These are phyloP conservation scores for Calosoma granatense DNA, from an alignment of 1,140 invertebrate genomes.

Conservation along the genomic window DNA sequence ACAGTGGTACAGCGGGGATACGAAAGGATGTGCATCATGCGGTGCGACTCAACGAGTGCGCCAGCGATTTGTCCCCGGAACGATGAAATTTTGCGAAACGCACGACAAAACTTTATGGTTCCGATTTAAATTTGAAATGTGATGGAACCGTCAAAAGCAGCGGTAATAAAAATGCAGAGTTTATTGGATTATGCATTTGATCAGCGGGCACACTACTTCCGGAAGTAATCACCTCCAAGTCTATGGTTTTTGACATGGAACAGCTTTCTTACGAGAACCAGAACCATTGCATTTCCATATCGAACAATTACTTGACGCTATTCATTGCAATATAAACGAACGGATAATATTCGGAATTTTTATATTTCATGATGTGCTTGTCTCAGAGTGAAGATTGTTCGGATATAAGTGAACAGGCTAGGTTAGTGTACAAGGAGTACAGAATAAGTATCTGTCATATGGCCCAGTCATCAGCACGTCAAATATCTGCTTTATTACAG, in stretches of 20 bases:
- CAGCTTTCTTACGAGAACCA: not conserved
- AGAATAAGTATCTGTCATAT: too few species aligned
- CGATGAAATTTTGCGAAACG: constrained; percentile 1
- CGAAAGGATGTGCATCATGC: not conserved
- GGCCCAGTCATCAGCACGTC: too few species aligned
- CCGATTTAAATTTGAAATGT: constrained; percentile 8
- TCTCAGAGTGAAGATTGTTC: too few species aligned
- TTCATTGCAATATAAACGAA: too few species aligned
- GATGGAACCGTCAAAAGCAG: constrained; percentile 7
- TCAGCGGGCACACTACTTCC: not conserved
- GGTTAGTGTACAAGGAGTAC: too few species aligned
- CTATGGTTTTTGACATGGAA: not conserved
- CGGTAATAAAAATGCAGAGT: not conserved
- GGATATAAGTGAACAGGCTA: too few species aligned
- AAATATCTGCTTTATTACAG: too few species aligned
- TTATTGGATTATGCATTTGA: constrained; percentile 8
- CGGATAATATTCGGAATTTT: too few species aligned
- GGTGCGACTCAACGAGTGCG: not conserved
- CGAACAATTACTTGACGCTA: too few species aligned
- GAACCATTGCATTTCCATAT: too few species aligned
- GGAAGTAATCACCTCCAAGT: not conserved
- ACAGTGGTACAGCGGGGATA: not conserved
- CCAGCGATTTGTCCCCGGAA: not conserved
- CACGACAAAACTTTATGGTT: constrained; percentile 7
- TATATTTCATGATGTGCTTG: too few species aligned